These are phyloP conservation scores for Andinoacara biseriatus DNA, from an alignment of 2,113 vertebrate genomes.

Conservation along the genomic window DNA sequence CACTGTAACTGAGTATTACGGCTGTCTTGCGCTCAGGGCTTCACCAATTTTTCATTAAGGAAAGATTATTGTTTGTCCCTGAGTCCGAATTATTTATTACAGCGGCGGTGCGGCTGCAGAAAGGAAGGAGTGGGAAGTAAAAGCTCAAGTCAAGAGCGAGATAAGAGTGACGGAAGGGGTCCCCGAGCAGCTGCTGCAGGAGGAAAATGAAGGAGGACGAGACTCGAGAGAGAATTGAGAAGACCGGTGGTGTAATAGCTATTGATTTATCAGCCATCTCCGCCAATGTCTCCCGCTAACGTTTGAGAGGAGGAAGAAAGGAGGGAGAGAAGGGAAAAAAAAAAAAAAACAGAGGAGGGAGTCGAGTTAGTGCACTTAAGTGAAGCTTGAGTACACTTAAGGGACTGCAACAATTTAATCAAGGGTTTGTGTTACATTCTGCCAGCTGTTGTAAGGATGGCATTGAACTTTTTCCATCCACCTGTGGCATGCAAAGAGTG, in stretches of 20 bases:
- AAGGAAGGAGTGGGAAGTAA: conserved; percentile 13
- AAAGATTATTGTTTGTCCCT: conserved; percentile 35
- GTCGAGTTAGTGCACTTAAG: conserved; percentile 48
- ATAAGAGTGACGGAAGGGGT: not conserved
- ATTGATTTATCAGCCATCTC: conserved; percentile 56
- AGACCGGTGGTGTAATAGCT: conserved; percentile 29
- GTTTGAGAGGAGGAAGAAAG: conserved; percentile 9
- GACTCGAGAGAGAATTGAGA: conserved; percentile 40
- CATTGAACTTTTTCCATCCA: conserved; percentile 37
- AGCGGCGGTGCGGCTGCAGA: not conserved
- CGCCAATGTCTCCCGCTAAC: not conserved
- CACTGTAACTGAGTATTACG: conserved; percentile 22
- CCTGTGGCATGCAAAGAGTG: conserved; percentile 51
- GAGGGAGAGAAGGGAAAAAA: conserved; percentile 21
- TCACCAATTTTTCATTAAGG: conserved; percentile 37
- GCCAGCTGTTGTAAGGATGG: conserved; percentile 24
- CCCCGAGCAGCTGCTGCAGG: conserved; percentile 40
- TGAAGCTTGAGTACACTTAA: conserved; percentile 62
- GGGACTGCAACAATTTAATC: conserved; percentile 48
- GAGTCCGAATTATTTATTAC: conserved; percentile 41
- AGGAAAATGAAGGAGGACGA: conserved; percentile 41
- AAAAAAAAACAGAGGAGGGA: conserved; percentile 20
- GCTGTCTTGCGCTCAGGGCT: not conserved
- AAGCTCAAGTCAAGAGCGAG: conserved; percentile 2
- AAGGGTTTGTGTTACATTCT: conserved; percentile 56